Percentiles rank a stretch among this genome's conserved stretches.
Evolutionary conservation across 1,140 invertebrate species (phyloP).

Genomic region (Zaprionus vittiger): DNA sequence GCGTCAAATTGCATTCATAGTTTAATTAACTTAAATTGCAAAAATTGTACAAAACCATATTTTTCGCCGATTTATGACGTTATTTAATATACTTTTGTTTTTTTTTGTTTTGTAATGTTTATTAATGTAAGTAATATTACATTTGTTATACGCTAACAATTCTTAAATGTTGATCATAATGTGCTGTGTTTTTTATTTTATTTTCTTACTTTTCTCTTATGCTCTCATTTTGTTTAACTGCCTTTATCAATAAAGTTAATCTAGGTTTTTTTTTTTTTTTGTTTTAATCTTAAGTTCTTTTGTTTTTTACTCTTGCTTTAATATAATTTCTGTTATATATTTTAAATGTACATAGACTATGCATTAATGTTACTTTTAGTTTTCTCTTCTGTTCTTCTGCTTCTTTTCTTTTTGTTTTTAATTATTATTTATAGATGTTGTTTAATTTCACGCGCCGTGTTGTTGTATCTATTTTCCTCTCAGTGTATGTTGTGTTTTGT

Average conservation of each 20-base stretch:
- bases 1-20: conserved; percentile 57
- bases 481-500: conserved; percentile 17
- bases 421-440: conserved; percentile 71
- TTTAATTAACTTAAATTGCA: conserved; percentile 69
- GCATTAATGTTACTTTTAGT: conserved; percentile 70
- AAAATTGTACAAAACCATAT: conserved; percentile 79
- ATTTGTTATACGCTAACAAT: conserved; percentile 76
- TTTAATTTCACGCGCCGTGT: conserved; percentile 70
- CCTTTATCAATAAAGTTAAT: conserved; percentile 70
- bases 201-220: conserved; percentile 27
- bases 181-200: conserved; percentile 31
- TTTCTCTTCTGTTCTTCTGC: conserved; percentile 35
- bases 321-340: conserved; percentile 76
- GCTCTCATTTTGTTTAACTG: conserved; percentile 45
- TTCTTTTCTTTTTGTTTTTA: conserved; percentile 28
- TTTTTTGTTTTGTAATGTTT: conserved; percentile 36
- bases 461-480: conserved; percentile 45
- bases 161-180: conserved; percentile 67
- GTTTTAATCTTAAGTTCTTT: conserved; percentile 64
- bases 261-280: conserved; percentile 65
- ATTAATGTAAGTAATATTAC: conserved; percentile 69
- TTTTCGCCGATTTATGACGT: conserved; percentile 56
- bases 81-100: conserved; percentile 48
- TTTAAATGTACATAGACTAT: conserved; percentile 83
- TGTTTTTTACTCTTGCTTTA: conserved; percentile 57